A percentile compares a stretch with the other conserved stretches of the same genome.
Evolutionary conservation across 2,888 invertebrate species (phyloP).

Genomic region (Hipparchia semele): DNA sequence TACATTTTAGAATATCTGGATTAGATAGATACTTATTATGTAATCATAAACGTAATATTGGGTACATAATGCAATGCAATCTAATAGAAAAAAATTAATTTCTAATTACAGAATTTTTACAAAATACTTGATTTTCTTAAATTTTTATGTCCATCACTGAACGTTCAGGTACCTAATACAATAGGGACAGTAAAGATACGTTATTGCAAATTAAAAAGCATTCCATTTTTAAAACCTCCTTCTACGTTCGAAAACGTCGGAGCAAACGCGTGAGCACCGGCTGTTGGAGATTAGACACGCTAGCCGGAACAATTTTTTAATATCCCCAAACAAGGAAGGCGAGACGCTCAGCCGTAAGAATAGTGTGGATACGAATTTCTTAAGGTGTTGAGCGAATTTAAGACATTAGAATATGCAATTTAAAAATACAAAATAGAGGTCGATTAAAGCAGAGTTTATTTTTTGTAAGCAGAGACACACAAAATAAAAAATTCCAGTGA

Average conservation of each 20-base stretch:
- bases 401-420: too few species aligned
- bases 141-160: neutral
- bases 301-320: constrained; percentile 83
- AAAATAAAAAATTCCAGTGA: too few species aligned
- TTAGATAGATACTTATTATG: too few species aligned
- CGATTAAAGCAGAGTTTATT: too few species aligned
- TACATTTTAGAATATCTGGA: too few species aligned
- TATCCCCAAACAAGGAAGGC: constrained; percentile 79
- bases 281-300: constrained; percentile 80
- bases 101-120: neutral
- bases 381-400: neutral
- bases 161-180: neutral
- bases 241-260: constrained; percentile 46
- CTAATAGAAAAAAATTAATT: too few species aligned
- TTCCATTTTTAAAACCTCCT: constrained; percentile 48
- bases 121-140: neutral
- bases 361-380: constrained; percentile 50
- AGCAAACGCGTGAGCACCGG: constrained; percentile 62
- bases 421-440: too few species aligned
- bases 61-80: too few species aligned
- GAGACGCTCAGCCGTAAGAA: constrained; percentile 55
- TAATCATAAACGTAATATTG: too few species aligned
- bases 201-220: constrained; percentile 22
- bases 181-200: neutral
- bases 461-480: too few species aligned